These are phyloP conservation scores for Ceramica pisi DNA, from an alignment of 2,888 invertebrate genomes.

Conservation along the genomic window DNA sequence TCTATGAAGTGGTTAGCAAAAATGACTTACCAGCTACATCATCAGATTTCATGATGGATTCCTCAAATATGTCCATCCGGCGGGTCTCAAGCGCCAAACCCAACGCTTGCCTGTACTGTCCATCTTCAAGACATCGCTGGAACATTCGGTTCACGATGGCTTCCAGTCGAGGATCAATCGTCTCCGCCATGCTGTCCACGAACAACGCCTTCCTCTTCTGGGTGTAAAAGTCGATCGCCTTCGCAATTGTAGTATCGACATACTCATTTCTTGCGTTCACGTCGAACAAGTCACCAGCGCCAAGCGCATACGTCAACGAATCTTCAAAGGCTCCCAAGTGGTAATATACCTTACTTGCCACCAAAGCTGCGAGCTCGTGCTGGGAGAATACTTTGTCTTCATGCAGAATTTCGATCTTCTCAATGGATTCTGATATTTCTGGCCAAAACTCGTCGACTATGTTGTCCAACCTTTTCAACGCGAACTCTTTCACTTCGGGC, in stretches of 20 bases:
- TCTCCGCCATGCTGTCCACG: constrained; percentile 92
- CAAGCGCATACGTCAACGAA: constrained; percentile 98
- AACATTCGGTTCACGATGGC: constrained; percentile 99
- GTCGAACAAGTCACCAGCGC: constrained; percentile 98
- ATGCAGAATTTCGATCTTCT: constrained; percentile 98
- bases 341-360: constrained; percentile 99
- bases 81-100: constrained; percentile 99
- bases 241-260: constrained; percentile 99
- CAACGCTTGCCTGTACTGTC: constrained; percentile 98
- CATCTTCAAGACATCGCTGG: constrained; percentile 98
- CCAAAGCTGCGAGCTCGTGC: constrained; percentile 98
- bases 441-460: constrained; percentile 99
- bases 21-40: constrained; percentile 93
- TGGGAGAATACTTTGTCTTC: constrained; percentile 97
- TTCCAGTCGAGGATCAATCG: constrained; percentile 96
- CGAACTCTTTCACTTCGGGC: constrained; percentile 98
- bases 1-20: constrained; percentile 1
- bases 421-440: constrained; percentile 99
- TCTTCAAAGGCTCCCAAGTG: constrained; percentile 99
- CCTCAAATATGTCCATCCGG: constrained; percentile 98
- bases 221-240: constrained; percentile 99
- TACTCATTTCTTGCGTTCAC: constrained; percentile 98
- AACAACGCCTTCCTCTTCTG: constrained; percentile 95
- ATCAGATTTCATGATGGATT: constrained; percentile 97
- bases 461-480: constrained; percentile 97